These are phyloP conservation scores for Poecilia wingei DNA, from an alignment of 2,797 vertebrate genomes.

Conservation along the genomic window DNA sequence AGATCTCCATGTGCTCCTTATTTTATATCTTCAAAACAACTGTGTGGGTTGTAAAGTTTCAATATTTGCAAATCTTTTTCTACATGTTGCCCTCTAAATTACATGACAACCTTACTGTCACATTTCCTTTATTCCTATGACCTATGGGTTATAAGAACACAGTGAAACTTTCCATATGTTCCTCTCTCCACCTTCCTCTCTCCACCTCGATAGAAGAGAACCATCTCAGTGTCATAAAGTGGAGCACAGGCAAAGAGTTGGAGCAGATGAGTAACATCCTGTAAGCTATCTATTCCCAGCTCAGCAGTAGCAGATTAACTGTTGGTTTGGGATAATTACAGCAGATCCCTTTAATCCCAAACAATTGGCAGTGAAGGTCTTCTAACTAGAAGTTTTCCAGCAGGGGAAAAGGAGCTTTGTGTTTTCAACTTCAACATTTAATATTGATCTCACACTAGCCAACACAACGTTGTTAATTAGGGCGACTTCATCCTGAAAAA, in stretches of 20 bases:
- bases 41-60: not conserved
- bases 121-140: not conserved
- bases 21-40: not conserved
- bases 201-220: not conserved
- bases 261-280: constrained; percentile 54
- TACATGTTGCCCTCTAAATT: not conserved
- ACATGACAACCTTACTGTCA: not conserved
- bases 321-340: constrained; percentile 65
- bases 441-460: not conserved
- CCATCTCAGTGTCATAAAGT: not conserved
- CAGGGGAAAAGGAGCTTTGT: not conserved
- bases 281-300: constrained; percentile 75
- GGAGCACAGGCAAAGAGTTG: constrained; percentile 7
- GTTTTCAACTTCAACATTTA: not conserved
- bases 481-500: not conserved
- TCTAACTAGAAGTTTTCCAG: not conserved
- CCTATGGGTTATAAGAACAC: not conserved
- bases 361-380: constrained; percentile 46
- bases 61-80: not conserved
- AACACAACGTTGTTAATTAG: not conserved
- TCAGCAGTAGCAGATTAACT: constrained; percentile 75
- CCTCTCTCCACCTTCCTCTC: not conserved
- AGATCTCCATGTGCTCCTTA: not conserved
- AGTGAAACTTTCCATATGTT: not conserved
- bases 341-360: constrained; percentile 77